phyloP scores from a whole-genome alignment of 1,140 invertebrate genomes.

The Drosophila teissieri region DNA sequence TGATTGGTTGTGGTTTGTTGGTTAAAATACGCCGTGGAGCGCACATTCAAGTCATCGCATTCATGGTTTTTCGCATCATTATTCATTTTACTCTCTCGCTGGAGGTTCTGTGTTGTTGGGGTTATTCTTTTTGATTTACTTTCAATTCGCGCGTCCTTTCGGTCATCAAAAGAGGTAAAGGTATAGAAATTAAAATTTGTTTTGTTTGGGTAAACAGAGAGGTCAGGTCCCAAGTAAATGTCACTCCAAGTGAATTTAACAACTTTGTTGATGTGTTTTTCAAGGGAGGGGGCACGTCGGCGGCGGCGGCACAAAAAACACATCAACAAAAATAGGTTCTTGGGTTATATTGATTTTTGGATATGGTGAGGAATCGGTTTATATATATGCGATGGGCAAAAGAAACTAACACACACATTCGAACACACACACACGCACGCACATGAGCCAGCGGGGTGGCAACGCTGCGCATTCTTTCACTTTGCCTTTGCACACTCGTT shows the following conservation, averaged over 20 bases:
- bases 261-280: slow-evolving; percentile 45
- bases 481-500: slow-evolving; percentile 77
- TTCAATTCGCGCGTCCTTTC: slow-evolving; percentile 68
- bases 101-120: slow-evolving; percentile 37
- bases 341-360: slow-evolving; percentile 56
- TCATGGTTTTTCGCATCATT: slow-evolving; percentile 82
- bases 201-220: slow-evolving; percentile 10
- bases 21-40: slow-evolving; percentile 63
- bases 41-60: slow-evolving; percentile 78
- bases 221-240: slow-evolving; percentile 37
- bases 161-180: background rate
- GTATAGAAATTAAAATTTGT: slow-evolving; percentile 17
- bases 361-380: slow-evolving; percentile 64
- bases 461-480: slow-evolving; percentile 77
- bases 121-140: slow-evolving; percentile 29
- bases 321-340: slow-evolving; percentile 51
- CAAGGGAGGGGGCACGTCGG: background rate
- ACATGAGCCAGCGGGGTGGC: slow-evolving; percentile 51
- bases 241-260: slow-evolving; percentile 60
- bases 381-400: slow-evolving; percentile 44
- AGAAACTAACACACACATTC: slow-evolving; percentile 42
- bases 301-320: slow-evolving; percentile 18
- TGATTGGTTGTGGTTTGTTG: slow-evolving; percentile 58
- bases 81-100: slow-evolving; percentile 80
- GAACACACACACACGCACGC: slow-evolving; percentile 28